A percentile compares a stretch with the other conserved stretches of the same genome.
Conservation (phyloP, 2,797 vertebrate genomes). For the Rhinogobio ventralis region DNA sequence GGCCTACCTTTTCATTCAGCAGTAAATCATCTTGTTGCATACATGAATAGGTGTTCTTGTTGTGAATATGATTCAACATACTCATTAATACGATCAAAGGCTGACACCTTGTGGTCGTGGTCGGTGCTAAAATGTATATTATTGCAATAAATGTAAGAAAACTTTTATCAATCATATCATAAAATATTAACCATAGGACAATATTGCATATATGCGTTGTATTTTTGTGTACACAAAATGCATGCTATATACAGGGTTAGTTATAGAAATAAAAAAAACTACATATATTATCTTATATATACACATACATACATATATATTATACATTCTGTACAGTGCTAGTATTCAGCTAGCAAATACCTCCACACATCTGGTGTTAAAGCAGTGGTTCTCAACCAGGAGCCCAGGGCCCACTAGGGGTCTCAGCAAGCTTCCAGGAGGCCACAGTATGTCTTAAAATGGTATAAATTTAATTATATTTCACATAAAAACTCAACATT, state of each 20-base stretch:
- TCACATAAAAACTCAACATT: constrained; percentile 5
- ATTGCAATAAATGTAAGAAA: background rate
- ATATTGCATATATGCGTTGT: constrained; percentile 11
- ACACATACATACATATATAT: constrained; percentile 38
- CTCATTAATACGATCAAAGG: background rate
- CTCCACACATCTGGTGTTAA: background rate
- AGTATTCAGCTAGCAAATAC: constrained; percentile 1
- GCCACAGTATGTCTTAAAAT: background rate
- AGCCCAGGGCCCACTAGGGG: background rate
- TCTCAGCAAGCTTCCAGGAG: too few relatives aligned
- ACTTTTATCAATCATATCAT: background rate
- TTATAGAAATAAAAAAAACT: constrained; percentile 31
- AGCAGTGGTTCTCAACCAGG: constrained; percentile 22
- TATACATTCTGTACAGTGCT: constrained; percentile 58
- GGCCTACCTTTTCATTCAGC: background rate
- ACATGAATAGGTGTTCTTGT: background rate
- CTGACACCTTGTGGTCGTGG: constrained; percentile 19
- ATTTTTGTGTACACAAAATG: constrained; percentile 38
- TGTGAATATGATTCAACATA: background rate
- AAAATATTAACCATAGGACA: background rate
- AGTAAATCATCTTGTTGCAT: background rate
- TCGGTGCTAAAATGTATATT: background rate
- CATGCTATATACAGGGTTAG: constrained; percentile 46
- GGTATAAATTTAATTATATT: background rate
- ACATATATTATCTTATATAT: constrained; percentile 44